These are phyloP conservation scores for Tetrao urogallus DNA, from an alignment of 2,113 vertebrate species.

Conservation along the genomic window DNA sequence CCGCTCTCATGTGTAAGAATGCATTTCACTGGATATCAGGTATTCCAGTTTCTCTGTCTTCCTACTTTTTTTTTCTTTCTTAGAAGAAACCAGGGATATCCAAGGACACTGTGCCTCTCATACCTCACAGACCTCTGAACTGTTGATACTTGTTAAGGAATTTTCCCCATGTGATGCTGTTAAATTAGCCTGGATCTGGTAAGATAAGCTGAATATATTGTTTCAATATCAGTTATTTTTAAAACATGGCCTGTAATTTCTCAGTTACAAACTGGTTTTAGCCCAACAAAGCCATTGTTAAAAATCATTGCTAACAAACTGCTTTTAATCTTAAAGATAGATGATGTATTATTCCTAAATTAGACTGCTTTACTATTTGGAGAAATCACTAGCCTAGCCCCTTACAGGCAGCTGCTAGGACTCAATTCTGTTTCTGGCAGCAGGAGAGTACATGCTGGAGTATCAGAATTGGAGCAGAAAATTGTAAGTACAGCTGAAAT, in stretches of 20 bases:
- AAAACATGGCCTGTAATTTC: background rate
- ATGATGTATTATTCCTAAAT: background rate
- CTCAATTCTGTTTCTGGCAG: conserved; percentile 62
- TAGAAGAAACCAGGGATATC: background rate
- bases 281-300: background rate
- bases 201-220: background rate
- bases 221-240: background rate
- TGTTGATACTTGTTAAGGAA: background rate
- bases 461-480: conserved; percentile 71
- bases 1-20: background rate
- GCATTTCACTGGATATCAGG: background rate
- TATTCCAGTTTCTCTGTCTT: background rate
- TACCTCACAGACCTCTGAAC: background rate
- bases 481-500: conserved; percentile 68
- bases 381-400: background rate
- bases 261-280: background rate
- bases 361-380: background rate
- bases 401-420: conserved; percentile 57
- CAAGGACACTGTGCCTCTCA: background rate
- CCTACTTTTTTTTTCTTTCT: background rate
- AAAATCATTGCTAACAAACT: background rate
- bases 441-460: conserved; percentile 51
- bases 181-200: conserved; percentile 11
- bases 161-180: background rate
- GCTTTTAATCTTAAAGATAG: background rate